Percentiles rank a stretch among this genome's conserved stretches.
These are phyloP conservation scores for Carterocephalus palaemon DNA, from an alignment of 2,888 invertebrate genomes.

Conservation along the genomic window DNA sequence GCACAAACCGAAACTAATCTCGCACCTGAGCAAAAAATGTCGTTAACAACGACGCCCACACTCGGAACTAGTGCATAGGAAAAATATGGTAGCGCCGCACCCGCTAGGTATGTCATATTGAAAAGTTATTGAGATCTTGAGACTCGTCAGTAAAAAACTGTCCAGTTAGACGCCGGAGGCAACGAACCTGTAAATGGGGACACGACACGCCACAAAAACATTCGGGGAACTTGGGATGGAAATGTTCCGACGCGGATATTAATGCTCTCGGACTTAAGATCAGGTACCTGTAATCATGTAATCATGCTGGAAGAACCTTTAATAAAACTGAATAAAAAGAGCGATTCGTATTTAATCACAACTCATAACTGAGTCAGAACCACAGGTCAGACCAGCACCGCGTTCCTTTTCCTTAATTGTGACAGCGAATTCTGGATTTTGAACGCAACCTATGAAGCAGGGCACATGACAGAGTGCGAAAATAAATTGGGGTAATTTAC, in stretches of 20 bases:
- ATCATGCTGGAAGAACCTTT: too few species aligned
- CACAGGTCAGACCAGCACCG: too few species aligned
- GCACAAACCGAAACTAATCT: slow-evolving; percentile 41
- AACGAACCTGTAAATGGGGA: slow-evolving; percentile 58
- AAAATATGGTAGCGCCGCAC: slow-evolving; percentile 41
- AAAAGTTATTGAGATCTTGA: slow-evolving; percentile 43
- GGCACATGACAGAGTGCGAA: too few species aligned
- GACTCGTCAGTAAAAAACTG: slow-evolving; percentile 50
- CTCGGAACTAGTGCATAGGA: slow-evolving; percentile 31
- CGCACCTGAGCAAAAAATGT: slow-evolving; percentile 42
- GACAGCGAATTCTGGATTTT: too few species aligned
- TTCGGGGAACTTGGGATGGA: slow-evolving; percentile 41
- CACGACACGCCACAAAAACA: slow-evolving; percentile 55
- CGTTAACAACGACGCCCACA: slow-evolving; percentile 37
- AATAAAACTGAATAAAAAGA: too few species aligned
- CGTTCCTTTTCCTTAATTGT: too few species aligned
- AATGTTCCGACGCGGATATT: slow-evolving; percentile 28
- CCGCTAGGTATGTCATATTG: slow-evolving; percentile 33
- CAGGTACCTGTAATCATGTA: too few species aligned
- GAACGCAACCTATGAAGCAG: too few species aligned
- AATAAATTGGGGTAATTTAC: too few species aligned
- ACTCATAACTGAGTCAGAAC: too few species aligned
- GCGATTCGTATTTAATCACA: too few species aligned
- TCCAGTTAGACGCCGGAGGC: slow-evolving; percentile 65
- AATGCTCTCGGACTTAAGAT: too few species aligned